phyloP scores from a whole-genome alignment of 1,140 invertebrate genomes.

The Drosophila asahinai region DNA sequence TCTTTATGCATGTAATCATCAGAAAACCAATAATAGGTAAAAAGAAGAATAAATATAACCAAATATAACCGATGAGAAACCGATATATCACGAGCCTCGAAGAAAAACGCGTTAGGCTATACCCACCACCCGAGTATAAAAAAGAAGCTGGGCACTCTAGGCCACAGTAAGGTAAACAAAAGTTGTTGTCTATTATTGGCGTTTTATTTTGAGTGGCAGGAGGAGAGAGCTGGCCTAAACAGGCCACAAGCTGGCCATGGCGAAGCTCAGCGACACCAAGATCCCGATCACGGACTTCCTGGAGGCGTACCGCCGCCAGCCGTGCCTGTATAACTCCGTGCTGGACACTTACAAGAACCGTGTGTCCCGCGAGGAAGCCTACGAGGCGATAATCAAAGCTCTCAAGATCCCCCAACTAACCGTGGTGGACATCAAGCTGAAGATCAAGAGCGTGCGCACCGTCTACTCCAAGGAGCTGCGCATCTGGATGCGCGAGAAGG shows the following conservation, averaged over 20 bases:
- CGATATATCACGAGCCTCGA: background rate
- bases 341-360: constrained; percentile 80
- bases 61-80: background rate
- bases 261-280: constrained; percentile 65
- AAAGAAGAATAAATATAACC: no score
- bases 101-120: background rate
- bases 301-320: constrained; percentile 76
- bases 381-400: constrained; percentile 68
- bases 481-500: constrained; percentile 70
- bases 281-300: constrained; percentile 77
- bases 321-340: constrained; percentile 79
- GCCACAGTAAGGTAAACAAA: constrained; percentile 20
- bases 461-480: constrained; percentile 83
- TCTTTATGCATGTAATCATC: no score
- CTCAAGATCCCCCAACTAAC: constrained; percentile 74
- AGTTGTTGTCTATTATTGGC: constrained; percentile 18
- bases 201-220: constrained; percentile 9
- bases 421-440: constrained; percentile 77
- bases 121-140: background rate
- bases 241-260: constrained; percentile 38
- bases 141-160: constrained; percentile 6
- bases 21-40: no score
- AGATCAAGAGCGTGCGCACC: constrained; percentile 84
- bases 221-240: background rate
- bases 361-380: constrained; percentile 72